Evolutionary conservation across 2,888 invertebrate species (phyloP), one percentile per base, ranked within the genome.

Genomic region (Lithodes maja): DNA sequence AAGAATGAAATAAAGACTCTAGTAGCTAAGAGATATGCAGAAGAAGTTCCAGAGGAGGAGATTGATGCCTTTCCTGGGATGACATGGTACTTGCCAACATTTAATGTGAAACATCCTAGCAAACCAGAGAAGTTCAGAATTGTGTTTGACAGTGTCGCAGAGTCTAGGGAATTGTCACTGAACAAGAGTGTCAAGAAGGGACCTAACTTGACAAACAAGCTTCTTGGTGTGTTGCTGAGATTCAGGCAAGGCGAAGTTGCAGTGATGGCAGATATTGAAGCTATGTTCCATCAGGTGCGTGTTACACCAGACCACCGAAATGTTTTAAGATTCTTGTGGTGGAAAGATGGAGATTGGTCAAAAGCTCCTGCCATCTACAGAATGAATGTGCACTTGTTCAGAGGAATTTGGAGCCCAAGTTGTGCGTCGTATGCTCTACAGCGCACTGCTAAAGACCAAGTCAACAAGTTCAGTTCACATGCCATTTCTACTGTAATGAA

Each of bases 381-480:
- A 33, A 86, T 80, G 86, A 86, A 77, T 7, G 71, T n/a, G 17
- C 69, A 86, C 80, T 71, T 81, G 33, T 79, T 86, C 69, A 80
- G 80, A 12, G 85, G 85, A 5, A 77, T 75, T 2, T 84, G 85
- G 77, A 84, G 75, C 53, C 75, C 77, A 7, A n/a, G 5, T 15
- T 52, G 54, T 17, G 85, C 85, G n/a, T 52, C 17, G 2, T 17
- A 17, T 77, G 85, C 85, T 33, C 77, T 84, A 15, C 85, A 53
- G 12, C 69, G 0, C 2, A 15, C 0, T 3, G 15, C 15, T 52
- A 17, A 17, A 71, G 83, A 55, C 12, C 52, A 50, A 17, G 49
- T 12, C 3, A 3, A 49, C 3, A 9, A 53, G 12, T 82, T 1
- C 17, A 5, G 9, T 82, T 0, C 3, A 15, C 12, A 15, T n/a